Percentiles rank a stretch among this genome's conserved stretches.
Conservation (phyloP, 2,113 vertebrate species). For the Nanorana parkeri region DNA sequence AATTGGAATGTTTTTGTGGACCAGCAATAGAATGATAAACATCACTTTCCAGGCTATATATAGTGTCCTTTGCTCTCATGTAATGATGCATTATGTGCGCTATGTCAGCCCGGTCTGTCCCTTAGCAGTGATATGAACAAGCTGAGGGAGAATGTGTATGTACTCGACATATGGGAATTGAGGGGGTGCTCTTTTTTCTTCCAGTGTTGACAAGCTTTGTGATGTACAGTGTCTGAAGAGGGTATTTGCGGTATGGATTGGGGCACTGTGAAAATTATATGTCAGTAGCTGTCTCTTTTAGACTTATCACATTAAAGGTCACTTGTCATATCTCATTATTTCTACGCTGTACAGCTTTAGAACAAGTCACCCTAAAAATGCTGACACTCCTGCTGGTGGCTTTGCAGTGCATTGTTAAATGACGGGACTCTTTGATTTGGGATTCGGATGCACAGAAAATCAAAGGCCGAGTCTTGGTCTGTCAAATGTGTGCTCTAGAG, state of each 20-base stretch:
- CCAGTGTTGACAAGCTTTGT: neutral
- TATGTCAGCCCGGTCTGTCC: neutral
- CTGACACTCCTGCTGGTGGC: neutral
- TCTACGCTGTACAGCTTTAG: neutral
- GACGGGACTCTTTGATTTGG: too few relatives aligned
- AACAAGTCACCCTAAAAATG: neutral
- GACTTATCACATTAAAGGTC: conserved; percentile 40
- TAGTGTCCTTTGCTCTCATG: neutral
- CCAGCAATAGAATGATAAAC: neutral
- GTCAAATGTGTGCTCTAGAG: too few relatives aligned
- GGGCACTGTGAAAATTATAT: conserved; percentile 30
- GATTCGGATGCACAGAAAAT: too few relatives aligned
- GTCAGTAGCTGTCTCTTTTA: conserved; percentile 30
- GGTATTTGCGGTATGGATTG: conserved; percentile 8
- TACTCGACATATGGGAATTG: neutral
- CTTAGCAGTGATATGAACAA: neutral
- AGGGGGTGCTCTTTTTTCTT: neutral
- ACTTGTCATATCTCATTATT: conserved; percentile 32
- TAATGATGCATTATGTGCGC: neutral
- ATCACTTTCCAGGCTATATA: neutral
- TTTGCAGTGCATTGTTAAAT: neutral
- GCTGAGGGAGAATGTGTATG: neutral
- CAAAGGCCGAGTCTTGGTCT: too few relatives aligned
- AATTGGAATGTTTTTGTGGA: neutral
- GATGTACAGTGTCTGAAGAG: conserved; percentile 6